Percentiles rank a stretch among this genome's conserved stretches.
Conservation (phyloP, 2,797 vertebrate genomes). For the Darevskia nairensis region DNA sequence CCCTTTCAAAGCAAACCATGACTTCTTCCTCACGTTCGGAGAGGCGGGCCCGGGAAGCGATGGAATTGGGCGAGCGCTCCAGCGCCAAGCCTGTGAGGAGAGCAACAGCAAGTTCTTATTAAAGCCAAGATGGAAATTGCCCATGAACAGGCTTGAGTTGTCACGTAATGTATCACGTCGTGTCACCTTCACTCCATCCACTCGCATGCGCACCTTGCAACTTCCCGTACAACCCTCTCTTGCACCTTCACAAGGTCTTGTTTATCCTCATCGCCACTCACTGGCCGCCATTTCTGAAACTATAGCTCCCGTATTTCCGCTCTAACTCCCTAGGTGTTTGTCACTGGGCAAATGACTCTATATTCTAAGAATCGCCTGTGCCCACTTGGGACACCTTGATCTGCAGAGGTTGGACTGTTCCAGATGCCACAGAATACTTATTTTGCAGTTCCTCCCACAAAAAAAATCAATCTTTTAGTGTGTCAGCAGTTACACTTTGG, state of each 20-base stretch:
- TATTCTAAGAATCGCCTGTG: too few relatives aligned
- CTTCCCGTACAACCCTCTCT: not conserved
- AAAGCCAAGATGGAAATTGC: not conserved
- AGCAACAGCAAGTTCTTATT: slow-evolving; percentile 42
- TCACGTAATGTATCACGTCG: not conserved
- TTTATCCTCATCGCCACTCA: not conserved
- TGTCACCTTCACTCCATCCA: not conserved
- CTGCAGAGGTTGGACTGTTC: too few relatives aligned
- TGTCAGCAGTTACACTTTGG: too few relatives aligned
- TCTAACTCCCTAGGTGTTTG: not conserved
- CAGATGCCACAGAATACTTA: too few relatives aligned
- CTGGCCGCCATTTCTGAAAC: not conserved
- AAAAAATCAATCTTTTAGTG: too few relatives aligned
- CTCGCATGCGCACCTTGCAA: too few relatives aligned
- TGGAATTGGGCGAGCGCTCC: slow-evolving; percentile 88
- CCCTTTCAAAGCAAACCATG: slow-evolving; percentile 91
- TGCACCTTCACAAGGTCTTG: not conserved
- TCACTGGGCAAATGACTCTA: not conserved
- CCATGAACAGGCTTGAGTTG: not conserved
- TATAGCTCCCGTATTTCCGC: not conserved
- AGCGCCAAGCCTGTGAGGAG: slow-evolving; percentile 89
- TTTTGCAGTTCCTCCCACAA: too few relatives aligned
- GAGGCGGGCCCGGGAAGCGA: slow-evolving; percentile 89
- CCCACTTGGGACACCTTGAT: too few relatives aligned
- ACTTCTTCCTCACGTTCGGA: slow-evolving; percentile 92